Conservation (phyloP, 2,113 vertebrate species). For the Acanthisitta chloris region DNA sequence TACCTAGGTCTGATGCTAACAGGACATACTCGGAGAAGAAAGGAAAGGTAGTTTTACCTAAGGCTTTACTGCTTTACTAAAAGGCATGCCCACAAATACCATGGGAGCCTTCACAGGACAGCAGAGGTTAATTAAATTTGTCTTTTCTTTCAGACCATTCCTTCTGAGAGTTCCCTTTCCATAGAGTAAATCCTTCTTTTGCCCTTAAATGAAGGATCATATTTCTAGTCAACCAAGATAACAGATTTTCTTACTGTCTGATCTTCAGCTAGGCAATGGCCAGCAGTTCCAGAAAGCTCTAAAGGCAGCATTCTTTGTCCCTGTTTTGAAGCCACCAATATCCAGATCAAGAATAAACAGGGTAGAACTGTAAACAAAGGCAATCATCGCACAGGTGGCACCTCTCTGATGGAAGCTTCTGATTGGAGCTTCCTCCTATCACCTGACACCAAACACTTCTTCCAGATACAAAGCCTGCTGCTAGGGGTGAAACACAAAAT, state of each 20-base stretch:
- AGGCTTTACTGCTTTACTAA: neutral
- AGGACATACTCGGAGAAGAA: neutral
- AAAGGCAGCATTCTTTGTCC: neutral
- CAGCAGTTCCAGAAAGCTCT: neutral
- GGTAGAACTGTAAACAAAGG: neutral
- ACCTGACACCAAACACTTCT: neutral
- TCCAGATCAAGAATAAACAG: neutral
- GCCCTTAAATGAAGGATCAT: neutral
- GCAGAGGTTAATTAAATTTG: neutral
- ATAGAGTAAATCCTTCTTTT: neutral
- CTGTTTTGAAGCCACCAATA: neutral
- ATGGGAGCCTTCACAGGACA: neutral
- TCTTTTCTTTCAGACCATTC: neutral
- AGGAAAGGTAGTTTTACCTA: neutral
- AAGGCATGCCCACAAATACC: neutral
- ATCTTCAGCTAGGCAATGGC: neutral
- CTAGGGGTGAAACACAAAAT: neutral
- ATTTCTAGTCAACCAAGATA: neutral
- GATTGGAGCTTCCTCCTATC: too few relatives aligned
- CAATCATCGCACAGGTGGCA: neutral
- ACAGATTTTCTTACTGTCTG: neutral
- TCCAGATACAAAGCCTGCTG: neutral
- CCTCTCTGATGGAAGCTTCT: neutral
- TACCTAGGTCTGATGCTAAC: neutral
- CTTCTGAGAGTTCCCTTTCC: neutral